Base-by-base conservation (phyloP, 2,888 invertebrate genomes). In the Caenorhabditis virilis region DNA sequence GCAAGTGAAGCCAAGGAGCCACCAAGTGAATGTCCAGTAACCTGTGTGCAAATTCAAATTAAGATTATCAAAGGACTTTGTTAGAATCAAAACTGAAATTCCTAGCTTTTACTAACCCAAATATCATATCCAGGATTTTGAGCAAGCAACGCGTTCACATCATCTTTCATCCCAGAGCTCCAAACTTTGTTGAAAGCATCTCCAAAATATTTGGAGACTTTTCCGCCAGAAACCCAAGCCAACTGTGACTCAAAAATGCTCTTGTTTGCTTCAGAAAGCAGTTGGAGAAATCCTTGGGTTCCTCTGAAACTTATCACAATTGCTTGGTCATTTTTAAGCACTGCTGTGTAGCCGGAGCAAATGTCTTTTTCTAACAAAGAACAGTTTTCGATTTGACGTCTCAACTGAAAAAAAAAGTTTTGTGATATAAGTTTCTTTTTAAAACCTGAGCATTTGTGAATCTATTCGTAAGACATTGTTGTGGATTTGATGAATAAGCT, bases 151-250 rank as follows among this genome's bases (percentile, higher is more conserved):
- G 58, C 23, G 13, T 45, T 46, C 20, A 77, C 59, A 46, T 74
- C 77, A 42, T 71, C 69, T 33, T 72, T 70, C 57, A 79, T 69
- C 55, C 78, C 79, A 23, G 41, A 57, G 15, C 57, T 55, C 78
- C 78, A 78, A 9, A 78, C 43, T 15, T 56, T 58, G 18, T 49
- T 59, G 64, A 76, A 79, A 13, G 76, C 78, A 39, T 76, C 72
- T 45, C 69, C 67, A 57, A 79, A 79, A 57, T 79, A 79, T 51
- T 73, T 66, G 26, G 69, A 70, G 18, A 78, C 77, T 51, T 71
- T 67, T 42, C 78, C 78, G 18, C 69, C 75, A 45, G 62, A 61
- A 30, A 56, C 20, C 61, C 66, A 69, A 18, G 47, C 20, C 4
- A 50, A 41, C 48, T 67, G 49, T 36, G 58, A 48, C 25, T 60